These are phyloP conservation scores for Gambusia affinis DNA, from an alignment of 2,113 vertebrate species.

Conservation along the genomic window DNA sequence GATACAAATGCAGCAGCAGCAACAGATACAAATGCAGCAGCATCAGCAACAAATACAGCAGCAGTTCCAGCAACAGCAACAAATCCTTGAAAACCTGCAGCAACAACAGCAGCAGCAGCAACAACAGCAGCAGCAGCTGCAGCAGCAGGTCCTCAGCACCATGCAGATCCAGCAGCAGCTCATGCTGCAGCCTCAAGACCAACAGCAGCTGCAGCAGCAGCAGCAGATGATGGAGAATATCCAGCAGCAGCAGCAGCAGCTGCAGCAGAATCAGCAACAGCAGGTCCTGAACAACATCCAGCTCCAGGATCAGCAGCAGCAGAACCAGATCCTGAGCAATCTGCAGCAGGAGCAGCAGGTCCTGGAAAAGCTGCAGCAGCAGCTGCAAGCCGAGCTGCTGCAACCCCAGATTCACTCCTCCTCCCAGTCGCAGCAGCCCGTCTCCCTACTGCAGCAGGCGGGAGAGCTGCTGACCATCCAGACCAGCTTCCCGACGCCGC, in stretches of 20 bases:
- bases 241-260: slow-evolving; percentile 69
- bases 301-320: slow-evolving; percentile 74
- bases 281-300: slow-evolving; percentile 72
- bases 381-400: slow-evolving; percentile 86
- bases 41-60: slow-evolving; percentile 56
- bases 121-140: slow-evolving; percentile 81
- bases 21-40: slow-evolving; percentile 24
- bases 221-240: slow-evolving; percentile 77
- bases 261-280: slow-evolving; percentile 72
- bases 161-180: slow-evolving; percentile 72
- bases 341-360: slow-evolving; percentile 77
- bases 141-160: slow-evolving; percentile 68
- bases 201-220: slow-evolving; percentile 76
- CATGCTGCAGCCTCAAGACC: slow-evolving; percentile 14
- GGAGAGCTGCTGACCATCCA: slow-evolving; percentile 93
- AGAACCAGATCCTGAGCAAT: slow-evolving; percentile 70
- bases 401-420: slow-evolving; percentile 85
- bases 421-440: slow-evolving; percentile 77
- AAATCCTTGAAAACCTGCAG: slow-evolving; percentile 56
- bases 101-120: slow-evolving; percentile 74
- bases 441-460: slow-evolving; percentile 88
- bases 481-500: slow-evolving; percentile 89
- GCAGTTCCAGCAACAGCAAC: slow-evolving; percentile 64
- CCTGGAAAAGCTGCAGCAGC: slow-evolving; percentile 82
- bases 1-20: slow-evolving; percentile 31